phyloP scores from a whole-genome alignment of 2,888 invertebrate genomes.

The Druceiella hillmani region DNA sequence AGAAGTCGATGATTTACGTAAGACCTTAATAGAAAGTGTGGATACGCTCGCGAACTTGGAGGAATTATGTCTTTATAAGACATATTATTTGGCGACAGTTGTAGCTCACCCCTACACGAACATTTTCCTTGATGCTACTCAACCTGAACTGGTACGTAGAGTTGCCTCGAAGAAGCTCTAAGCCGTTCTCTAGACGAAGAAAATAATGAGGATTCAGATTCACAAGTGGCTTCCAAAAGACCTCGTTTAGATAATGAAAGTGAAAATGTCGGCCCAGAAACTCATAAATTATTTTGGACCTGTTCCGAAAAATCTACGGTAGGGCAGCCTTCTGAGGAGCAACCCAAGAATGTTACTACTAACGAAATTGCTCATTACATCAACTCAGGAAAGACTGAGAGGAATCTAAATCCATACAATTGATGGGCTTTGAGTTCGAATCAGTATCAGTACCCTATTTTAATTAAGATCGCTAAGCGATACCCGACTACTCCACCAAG shows the following conservation, averaged over 20 bases:
- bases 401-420: conserved; percentile 7
- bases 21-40: conserved; percentile 9
- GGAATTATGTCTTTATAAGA: conserved; percentile 9
- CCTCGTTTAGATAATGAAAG: conserved; percentile 8
- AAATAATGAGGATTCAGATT: conserved; percentile 6
- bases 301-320: too few relatives aligned
- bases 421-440: conserved; percentile 9
- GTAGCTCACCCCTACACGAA: conserved; percentile 8
- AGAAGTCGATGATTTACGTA: too few relatives aligned
- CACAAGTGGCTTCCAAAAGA: too few relatives aligned
- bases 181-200: conserved; percentile 7
- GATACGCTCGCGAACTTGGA: conserved; percentile 1
- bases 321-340: conserved; percentile 10
- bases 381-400: conserved; percentile 10
- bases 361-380: conserved; percentile 10
- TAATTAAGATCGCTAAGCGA: conserved; percentile 12
- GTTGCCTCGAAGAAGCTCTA: conserved; percentile 7
- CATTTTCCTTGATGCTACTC: conserved; percentile 9
- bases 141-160: too few relatives aligned
- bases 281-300: conserved; percentile 9
- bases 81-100: conserved; percentile 10
- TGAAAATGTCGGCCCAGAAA: conserved; percentile 8
- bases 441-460: too few relatives aligned
- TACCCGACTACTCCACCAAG: conserved; percentile 10
- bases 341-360: conserved; percentile 11